Conservation (phyloP, 2,113 vertebrate genomes). For the Sminthopsis crassicaudata region DNA sequence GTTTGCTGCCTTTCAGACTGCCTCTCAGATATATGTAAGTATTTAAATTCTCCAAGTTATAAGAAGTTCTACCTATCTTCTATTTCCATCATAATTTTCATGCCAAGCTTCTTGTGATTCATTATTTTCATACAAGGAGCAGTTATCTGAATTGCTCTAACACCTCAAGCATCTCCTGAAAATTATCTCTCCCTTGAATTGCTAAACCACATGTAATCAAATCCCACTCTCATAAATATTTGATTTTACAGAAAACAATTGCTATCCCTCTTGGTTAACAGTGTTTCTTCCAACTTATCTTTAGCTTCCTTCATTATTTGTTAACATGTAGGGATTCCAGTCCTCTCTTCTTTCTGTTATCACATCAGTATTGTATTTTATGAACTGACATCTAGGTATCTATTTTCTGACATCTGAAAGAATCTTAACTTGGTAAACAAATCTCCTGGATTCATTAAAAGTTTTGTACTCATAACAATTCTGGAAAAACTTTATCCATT, state of each 20-base stretch:
- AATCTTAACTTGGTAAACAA: conserved; percentile 70
- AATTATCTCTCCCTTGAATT: conserved; percentile 56
- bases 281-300: conserved; percentile 60
- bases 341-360: conserved; percentile 26
- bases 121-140: conserved; percentile 59
- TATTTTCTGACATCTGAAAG: conserved; percentile 62
- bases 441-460: conserved; percentile 69
- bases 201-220: conserved; percentile 67
- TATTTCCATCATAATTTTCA: conserved; percentile 50
- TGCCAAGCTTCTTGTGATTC: conserved; percentile 57
- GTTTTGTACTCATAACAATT: conserved; percentile 45
- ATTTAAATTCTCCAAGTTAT: conserved; percentile 15
- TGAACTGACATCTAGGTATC: conserved; percentile 54
- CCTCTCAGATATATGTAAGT: neutral
- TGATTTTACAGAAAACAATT: conserved; percentile 69
- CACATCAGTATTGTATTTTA: conserved; percentile 45
- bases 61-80: conserved; percentile 42
- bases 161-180: conserved; percentile 55
- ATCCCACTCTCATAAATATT: conserved; percentile 75
- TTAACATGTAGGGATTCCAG: conserved; percentile 59
- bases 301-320: conserved; percentile 68
- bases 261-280: conserved; percentile 57
- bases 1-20: neutral
- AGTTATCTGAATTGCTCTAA: conserved; percentile 64
- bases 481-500: conserved; percentile 51